Percentiles rank a stretch among this genome's conserved stretches.
phyloP scores from a whole-genome alignment of 2,888 invertebrate species.

The Criorhina ranunculi region DNA sequence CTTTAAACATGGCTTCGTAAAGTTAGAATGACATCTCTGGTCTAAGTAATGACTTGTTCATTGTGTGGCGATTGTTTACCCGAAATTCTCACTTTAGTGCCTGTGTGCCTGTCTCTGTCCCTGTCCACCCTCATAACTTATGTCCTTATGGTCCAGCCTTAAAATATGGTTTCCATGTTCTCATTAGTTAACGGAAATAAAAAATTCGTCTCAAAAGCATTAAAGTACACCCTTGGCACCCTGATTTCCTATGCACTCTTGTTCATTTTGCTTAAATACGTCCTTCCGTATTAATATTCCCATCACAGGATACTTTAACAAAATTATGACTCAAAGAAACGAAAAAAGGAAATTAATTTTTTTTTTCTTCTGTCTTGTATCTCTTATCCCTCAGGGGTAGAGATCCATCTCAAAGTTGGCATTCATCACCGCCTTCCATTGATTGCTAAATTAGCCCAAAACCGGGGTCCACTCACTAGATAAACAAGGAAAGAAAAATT shows the following conservation, averaged over 20 bases:
- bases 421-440: slow-evolving; percentile 32
- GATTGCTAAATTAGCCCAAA: slow-evolving; percentile 43
- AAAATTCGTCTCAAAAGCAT: slow-evolving; percentile 1
- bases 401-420: not conserved
- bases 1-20: too few species aligned
- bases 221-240: not conserved
- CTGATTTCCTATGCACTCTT: not conserved
- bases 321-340: slow-evolving; percentile 1
- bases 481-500: not conserved
- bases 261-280: slow-evolving; percentile 6
- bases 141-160: too few species aligned
- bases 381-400: not conserved
- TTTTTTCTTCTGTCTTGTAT: not conserved
- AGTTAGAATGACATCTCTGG: too few species aligned
- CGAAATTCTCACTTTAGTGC: too few species aligned
- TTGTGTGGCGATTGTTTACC: too few species aligned
- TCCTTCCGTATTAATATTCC: slow-evolving; percentile 4
- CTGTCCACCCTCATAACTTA: not conserved
- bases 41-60: too few species aligned
- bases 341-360: not conserved
- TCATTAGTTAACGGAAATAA: not conserved
- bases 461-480: not conserved
- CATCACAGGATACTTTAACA: slow-evolving; percentile 1
- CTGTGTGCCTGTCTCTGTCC: too few species aligned
- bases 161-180: not conserved